Base-by-base conservation (phyloP, 2,113 vertebrate species). In the Cryptotis parvus region DNA sequence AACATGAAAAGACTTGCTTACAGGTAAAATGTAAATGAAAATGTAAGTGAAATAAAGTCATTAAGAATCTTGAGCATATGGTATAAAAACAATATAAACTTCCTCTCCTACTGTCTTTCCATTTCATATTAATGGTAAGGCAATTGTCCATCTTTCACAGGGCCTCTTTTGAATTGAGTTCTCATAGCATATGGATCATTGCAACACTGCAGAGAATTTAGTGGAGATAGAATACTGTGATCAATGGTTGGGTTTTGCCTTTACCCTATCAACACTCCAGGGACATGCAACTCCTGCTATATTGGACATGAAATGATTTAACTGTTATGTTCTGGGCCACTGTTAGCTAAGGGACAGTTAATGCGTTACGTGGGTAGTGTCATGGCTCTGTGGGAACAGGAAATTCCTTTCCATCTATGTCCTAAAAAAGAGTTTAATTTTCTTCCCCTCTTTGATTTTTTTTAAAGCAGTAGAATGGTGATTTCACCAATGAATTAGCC, bases 1-100 rank as follows among this genome's bases (percentile, higher is more conserved):
- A 52, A 75, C 87, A 83, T 85, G 84, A 84, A 84, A 81, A 77
- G 41, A 70, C 63, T 70, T 68, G 74, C 63, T 86, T 93, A 91
- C 8, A 66, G 61, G n/a, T n/a, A n/a, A n/a, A n/a, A n/a, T n/a
- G n/a, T n/a, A n/a, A 29, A 31, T 37, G 22, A 37, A 41, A 78
- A 83, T 55, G n/a, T n/a, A 89, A 90, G 75, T 83, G 75, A 82
- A 84, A 75, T 70, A 39, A 87, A 89, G 43, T 84, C 39, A 75
- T 87, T 89, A 77, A 49, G 82, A 95, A 86, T 45, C 78, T 75
- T 41, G 76, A 61, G 4, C 15, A 12, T 79, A 58, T n/a, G 49
- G 18, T 45, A 39, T 80, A 27, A 35, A 61, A 29, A 84, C 75
- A 91, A 61, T 72, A 78, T 81, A 39, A 41, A 20, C 61, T 92